phyloP scores from a whole-genome alignment of 2,888 invertebrate genomes.

The Dryobotodes eremita region DNA sequence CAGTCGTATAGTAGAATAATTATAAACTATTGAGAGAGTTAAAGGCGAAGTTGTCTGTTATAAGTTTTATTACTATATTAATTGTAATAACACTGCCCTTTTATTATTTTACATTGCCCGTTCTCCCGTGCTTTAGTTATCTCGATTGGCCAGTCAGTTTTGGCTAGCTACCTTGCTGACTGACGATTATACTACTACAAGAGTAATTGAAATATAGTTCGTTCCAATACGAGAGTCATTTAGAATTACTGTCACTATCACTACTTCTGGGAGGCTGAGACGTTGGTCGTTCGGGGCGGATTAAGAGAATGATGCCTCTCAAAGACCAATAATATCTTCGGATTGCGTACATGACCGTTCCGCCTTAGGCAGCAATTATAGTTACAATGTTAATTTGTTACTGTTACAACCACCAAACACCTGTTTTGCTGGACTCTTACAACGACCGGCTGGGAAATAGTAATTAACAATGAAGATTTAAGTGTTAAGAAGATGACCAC shows the following conservation, averaged over 20 bases:
- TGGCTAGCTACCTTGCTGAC: not conserved
- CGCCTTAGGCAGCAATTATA: slow-evolving; percentile 25
- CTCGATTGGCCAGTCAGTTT: not conserved
- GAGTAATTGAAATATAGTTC: not conserved
- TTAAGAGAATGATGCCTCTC: not conserved
- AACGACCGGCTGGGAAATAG: slow-evolving; percentile 16
- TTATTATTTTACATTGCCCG: not conserved
- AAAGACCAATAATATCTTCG: not conserved
- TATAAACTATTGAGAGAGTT: not conserved
- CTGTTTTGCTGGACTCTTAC: slow-evolving; percentile 16
- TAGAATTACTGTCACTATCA: not conserved
- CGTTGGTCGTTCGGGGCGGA: not conserved
- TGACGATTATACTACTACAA: not conserved
- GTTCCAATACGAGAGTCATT: not conserved
- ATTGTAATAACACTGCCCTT: not conserved
- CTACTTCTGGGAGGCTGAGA: not conserved
- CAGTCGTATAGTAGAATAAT: not conserved
- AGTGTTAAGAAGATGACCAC: slow-evolving; percentile 18
- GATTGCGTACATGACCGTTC: slow-evolving; percentile 2
- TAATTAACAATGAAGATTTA: slow-evolving; percentile 32
- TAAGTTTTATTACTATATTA: not conserved
- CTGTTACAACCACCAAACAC: slow-evolving; percentile 24
- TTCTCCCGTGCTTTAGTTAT: not conserved
- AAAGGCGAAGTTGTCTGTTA: not conserved
- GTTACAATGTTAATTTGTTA: slow-evolving; percentile 17